Percentiles rank a stretch among this genome's conserved stretches.
Conservation (phyloP, 2,888 invertebrate species). For the Apodemia hepburni region DNA sequence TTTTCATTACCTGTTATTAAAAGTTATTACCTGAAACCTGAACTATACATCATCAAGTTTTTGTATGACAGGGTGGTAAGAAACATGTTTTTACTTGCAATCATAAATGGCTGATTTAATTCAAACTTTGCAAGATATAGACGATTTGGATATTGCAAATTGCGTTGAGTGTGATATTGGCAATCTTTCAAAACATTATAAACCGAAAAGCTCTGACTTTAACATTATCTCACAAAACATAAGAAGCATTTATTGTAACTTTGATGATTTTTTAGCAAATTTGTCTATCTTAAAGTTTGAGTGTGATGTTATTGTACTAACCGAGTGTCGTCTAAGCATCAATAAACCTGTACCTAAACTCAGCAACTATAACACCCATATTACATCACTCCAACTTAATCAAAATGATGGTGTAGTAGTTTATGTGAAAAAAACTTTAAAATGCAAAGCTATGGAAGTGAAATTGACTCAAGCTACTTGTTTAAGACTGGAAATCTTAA, state of each 20-base stretch:
- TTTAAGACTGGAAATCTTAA: neutral
- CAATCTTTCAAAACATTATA: neutral
- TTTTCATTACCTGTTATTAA: neutral
- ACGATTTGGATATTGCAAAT: slow-evolving; percentile 3
- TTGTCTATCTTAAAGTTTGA: slow-evolving; percentile 20
- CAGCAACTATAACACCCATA: slow-evolving; percentile 1
- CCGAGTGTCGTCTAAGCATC: slow-evolving; percentile 1
- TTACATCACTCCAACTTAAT: neutral
- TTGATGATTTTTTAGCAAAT: slow-evolving; percentile 9
- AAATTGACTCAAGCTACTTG: neutral
- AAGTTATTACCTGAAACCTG: too few species aligned
- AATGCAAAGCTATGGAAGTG: neutral
- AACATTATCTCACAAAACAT: slow-evolving; percentile 7
- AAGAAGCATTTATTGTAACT: too few species aligned
- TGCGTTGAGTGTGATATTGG: neutral
- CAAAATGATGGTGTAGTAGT: too few species aligned
- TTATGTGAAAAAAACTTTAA: too few species aligned
- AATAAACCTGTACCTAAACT: slow-evolving; percentile 17
- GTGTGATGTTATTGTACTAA: too few species aligned
- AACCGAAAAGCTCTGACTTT: neutral
- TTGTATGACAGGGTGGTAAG: neutral
- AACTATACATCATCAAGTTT: too few species aligned
- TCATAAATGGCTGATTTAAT: slow-evolving; percentile 11
- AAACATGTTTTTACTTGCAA: neutral
- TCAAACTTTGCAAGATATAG: slow-evolving; percentile 11